These are phyloP conservation scores for Agapornis canus DNA, from an alignment of 2,797 vertebrate genomes.

Conservation along the genomic window DNA sequence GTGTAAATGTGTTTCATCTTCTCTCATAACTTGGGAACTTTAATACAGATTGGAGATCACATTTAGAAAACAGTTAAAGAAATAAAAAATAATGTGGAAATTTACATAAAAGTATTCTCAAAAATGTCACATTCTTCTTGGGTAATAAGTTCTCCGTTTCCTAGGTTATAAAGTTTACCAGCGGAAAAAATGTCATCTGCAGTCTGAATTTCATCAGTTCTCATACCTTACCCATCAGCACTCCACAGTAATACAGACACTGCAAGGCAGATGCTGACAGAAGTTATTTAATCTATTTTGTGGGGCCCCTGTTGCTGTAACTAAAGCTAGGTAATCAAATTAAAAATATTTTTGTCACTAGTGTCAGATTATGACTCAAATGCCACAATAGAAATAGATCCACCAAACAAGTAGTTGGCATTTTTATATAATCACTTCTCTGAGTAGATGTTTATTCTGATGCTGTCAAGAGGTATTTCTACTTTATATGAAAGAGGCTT, in stretches of 20 bases:
- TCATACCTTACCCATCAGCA: neutral
- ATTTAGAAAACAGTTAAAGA: neutral
- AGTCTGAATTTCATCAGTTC: neutral
- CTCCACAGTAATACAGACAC: neutral
- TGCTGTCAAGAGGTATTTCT: neutral
- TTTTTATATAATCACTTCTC: neutral
- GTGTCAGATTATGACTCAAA: constrained; percentile 23
- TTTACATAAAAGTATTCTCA: neutral
- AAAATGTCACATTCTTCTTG: neutral
- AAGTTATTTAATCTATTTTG: neutral
- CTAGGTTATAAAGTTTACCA: neutral
- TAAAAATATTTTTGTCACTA: neutral
- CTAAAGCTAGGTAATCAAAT: neutral
- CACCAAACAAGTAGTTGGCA: neutral
- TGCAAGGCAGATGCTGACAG: neutral
- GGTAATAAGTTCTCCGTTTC: neutral
- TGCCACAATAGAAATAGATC: constrained; percentile 20
- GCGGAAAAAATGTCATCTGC: neutral
- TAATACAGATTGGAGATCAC: neutral
- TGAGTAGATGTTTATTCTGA: neutral
- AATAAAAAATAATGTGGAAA: neutral
- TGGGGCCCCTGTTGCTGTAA: neutral
- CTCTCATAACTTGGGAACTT: neutral
- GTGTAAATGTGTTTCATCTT: neutral
- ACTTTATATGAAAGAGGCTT: neutral